Evolutionary conservation across 2,797 vertebrate species (phyloP), one percentile per base, ranked within the genome.

Genomic region (Benthosema pterotum): DNA sequence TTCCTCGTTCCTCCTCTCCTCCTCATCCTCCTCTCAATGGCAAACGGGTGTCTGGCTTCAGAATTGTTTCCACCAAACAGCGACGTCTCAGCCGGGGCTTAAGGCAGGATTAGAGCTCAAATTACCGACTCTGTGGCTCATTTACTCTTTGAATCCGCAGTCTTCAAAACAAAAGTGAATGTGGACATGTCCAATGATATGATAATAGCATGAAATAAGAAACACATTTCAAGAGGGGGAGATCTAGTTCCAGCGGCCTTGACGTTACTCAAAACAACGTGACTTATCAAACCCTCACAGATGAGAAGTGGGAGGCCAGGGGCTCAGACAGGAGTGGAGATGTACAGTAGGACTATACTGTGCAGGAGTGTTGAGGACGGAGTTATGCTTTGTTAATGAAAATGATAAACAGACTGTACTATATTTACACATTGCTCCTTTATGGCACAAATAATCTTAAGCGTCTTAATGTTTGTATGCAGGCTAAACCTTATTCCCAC

Each of bases 31-130:
- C 48, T 69, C 63, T 15, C 48, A 79, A 80, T 85, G 82, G 74
- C 63, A 49, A 72, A 58, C 58, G 54, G 72, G 79, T 83, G 79
- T 86, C 83, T 86, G 83, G 75, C 79, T 84, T 75, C 60, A 69
- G 79, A 86, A 92, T 89, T 83, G 80, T 90, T 91, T 90, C 89
- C 87, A 91, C 78, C 79, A 85, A 87, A 84, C 80, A 78, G 78
- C 55, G 12, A 69, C 78, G 72, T 72, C 83, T 86, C 72, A 58
- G 54, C 64, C 62, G 19, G 74, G 79, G 75, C 69, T 91, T 87
- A 82, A 52, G 67, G 62, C 28, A 47, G 89, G 90, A 90, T 91
- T 85, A 88, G 67, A 86, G 78, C 79, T 88, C 83, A 83, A 87
- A 92, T 91, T 85, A 89, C 86, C 28, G 72, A 83, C 84, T 88